Conservation (phyloP, 2,113 vertebrate genomes). For the Eudyptes chrysolophus region DNA sequence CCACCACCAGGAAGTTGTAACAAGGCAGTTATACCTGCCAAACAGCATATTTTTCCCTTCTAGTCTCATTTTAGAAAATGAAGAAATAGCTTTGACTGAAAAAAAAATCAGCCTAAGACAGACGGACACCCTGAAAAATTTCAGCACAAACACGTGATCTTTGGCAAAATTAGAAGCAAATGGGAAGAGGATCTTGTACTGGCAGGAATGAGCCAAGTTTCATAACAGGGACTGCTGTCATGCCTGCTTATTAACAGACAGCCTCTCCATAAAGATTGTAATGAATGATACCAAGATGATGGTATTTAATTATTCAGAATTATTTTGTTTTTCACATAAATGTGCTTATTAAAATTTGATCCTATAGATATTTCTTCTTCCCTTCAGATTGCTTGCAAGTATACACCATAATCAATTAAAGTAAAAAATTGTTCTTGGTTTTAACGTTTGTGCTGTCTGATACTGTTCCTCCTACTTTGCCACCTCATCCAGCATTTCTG, state of each 20-base stretch:
- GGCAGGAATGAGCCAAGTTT: conserved; percentile 10
- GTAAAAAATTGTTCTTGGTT: neutral
- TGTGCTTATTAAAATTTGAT: conserved; percentile 44
- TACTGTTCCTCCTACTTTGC: neutral
- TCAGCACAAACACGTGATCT: neutral
- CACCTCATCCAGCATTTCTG: neutral
- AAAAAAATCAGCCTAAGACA: neutral
- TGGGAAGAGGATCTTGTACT: neutral
- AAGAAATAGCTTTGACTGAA: neutral
- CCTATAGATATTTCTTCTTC: neutral
- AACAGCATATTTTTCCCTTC: neutral
- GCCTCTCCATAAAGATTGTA: neutral
- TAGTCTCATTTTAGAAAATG: neutral
- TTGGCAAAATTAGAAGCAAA: conserved; percentile 37
- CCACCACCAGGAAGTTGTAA: neutral
- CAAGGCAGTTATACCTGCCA: neutral
- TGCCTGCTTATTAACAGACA: neutral
- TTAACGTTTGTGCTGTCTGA: neutral
- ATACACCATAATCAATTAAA: neutral
- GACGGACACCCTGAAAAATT: neutral
- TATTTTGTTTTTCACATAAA: conserved; percentile 6
- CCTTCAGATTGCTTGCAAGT: neutral
- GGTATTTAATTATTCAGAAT: conserved; percentile 38
- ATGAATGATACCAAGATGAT: neutral
- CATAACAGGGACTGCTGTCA: neutral